Conservation (phyloP, 2,797 vertebrate species). For the Corythornis leucogaster region DNA sequence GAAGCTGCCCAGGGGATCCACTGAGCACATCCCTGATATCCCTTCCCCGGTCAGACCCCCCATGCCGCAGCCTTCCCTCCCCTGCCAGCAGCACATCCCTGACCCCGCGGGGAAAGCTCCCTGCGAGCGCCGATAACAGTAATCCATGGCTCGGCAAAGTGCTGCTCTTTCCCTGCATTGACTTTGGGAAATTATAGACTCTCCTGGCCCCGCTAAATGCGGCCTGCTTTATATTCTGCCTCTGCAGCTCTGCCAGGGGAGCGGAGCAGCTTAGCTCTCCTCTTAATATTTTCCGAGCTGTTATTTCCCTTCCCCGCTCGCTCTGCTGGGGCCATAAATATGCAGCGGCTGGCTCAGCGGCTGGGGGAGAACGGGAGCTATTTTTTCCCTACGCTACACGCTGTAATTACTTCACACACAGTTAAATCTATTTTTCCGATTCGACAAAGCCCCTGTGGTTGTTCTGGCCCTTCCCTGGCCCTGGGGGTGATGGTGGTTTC, state of each 20-base stretch:
- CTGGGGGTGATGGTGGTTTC: neutral
- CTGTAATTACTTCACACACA: conserved; percentile 74
- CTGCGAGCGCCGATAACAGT: conserved; percentile 23
- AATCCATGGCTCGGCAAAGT: conserved; percentile 17
- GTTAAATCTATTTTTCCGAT: conserved; percentile 69
- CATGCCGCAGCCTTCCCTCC: neutral
- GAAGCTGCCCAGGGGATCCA: neutral
- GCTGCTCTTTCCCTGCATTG: conserved; percentile 50
- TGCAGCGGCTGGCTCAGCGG: conserved; percentile 73
- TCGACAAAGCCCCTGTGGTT: conserved; percentile 26
- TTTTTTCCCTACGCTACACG: conserved; percentile 73
- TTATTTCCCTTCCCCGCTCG: conserved; percentile 66
- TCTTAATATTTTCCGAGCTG: conserved; percentile 79
- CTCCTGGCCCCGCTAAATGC: neutral
- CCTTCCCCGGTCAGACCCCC: neutral
- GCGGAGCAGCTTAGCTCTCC: conserved; percentile 74
- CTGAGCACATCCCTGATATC: neutral
- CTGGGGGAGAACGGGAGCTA: conserved; percentile 69
- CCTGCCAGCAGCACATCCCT: neutral
- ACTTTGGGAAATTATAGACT: conserved; percentile 55
- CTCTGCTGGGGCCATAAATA: conserved; percentile 78
- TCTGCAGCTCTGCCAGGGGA: conserved; percentile 71
- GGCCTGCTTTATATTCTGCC: conserved; percentile 79
- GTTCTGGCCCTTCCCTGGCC: conserved; percentile 49
- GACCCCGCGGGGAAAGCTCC: neutral